These are phyloP conservation scores for Nymphicus hollandicus DNA, from an alignment of 2,113 vertebrate species.

Conservation along the genomic window DNA sequence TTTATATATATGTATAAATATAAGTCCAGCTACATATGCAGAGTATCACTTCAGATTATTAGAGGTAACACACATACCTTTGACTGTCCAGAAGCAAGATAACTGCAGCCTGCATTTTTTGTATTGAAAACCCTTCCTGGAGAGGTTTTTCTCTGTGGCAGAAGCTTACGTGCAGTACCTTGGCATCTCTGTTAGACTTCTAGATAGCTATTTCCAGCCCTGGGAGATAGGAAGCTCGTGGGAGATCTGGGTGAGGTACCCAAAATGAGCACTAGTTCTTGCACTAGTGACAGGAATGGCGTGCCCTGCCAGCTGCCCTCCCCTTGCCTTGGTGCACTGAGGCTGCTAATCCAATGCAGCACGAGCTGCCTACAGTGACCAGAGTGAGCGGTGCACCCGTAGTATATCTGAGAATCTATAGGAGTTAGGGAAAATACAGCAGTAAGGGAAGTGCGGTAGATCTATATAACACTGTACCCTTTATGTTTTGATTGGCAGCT, in stretches of 20 bases:
- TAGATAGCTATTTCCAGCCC: background rate
- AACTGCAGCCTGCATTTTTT: background rate
- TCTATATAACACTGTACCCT: background rate
- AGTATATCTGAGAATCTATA: background rate
- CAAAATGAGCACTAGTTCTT: background rate
- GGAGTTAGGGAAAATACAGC: background rate
- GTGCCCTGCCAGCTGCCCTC: no score
- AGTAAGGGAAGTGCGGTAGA: background rate
- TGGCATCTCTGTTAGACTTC: background rate
- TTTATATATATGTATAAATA: background rate
- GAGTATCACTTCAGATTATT: background rate
- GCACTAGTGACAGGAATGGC: background rate
- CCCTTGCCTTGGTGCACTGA: no score
- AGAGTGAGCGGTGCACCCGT: rapidly evolving
- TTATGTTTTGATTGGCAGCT: background rate
- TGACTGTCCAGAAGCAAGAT: background rate
- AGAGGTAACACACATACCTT: background rate
- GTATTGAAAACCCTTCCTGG: background rate
- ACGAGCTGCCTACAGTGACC: background rate
- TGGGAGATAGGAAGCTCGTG: background rate
- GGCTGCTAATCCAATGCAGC: background rate
- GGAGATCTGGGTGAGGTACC: background rate
- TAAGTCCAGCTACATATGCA: background rate
- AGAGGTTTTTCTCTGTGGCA: background rate
- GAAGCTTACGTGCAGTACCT: background rate